phyloP scores from a whole-genome alignment of 2,113 vertebrate species.

The Stegostoma tigrinum region DNA sequence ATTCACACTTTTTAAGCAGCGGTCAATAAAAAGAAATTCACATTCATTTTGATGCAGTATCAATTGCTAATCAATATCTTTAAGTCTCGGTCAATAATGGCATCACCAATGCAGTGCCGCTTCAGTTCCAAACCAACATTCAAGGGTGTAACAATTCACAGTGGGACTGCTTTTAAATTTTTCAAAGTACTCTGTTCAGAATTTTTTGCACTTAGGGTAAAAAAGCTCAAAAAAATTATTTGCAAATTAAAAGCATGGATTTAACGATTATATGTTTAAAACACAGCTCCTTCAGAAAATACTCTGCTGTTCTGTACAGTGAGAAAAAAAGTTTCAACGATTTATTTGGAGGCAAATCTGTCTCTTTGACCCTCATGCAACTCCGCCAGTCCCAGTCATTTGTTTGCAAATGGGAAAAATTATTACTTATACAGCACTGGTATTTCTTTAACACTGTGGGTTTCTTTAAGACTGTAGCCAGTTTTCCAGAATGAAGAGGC shows the following conservation, averaged over 20 bases:
- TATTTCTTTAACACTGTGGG: not conserved
- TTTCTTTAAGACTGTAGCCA: not conserved
- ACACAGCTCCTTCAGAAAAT: not conserved
- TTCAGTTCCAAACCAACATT: not conserved
- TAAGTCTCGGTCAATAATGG: not conserved
- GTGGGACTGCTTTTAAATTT: not conserved
- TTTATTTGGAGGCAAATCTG: not conserved
- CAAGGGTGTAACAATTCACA: not conserved
- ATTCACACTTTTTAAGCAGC: not conserved
- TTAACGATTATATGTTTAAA: not conserved
- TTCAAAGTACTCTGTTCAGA: not conserved
- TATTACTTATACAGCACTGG: not conserved
- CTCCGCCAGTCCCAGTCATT: not conserved
- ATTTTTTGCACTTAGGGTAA: too few relatives aligned
- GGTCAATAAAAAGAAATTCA: not conserved
- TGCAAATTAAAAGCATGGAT: not conserved
- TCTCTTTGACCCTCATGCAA: not conserved
- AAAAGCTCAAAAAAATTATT: not conserved
- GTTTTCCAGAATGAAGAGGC: not conserved
- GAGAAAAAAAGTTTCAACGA: not conserved
- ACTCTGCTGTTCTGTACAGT: not conserved
- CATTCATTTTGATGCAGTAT: not conserved
- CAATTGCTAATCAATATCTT: not conserved
- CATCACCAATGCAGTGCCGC: not conserved
- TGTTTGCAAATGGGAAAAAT: not conserved